Percentiles rank a stretch among this genome's conserved stretches.
These are phyloP conservation scores for Dicyema japonicum DNA, from an alignment of 1,140 invertebrate species.

Conservation along the genomic window DNA sequence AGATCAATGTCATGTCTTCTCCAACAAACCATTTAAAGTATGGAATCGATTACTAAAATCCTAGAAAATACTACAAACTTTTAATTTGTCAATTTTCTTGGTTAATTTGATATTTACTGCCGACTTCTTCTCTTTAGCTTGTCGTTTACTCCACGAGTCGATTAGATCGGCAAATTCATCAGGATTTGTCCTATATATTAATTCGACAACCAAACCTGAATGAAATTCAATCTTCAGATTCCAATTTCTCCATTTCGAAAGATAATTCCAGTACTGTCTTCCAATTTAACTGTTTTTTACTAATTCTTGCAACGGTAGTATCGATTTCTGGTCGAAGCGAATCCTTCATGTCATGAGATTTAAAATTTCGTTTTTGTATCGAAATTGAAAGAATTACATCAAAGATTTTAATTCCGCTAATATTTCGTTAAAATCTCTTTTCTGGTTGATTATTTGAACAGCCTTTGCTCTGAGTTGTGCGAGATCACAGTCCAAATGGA, in stretches of 20 bases:
- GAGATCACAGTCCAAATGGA: neutral
- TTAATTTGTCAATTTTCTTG: constrained; percentile 35
- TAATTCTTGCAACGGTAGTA: too few species aligned
- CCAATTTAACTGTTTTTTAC: too few species aligned
- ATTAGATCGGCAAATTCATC: neutral
- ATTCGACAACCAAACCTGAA: constrained; percentile 22
- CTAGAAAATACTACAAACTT: constrained; percentile 10
- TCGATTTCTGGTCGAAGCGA: too few species aligned
- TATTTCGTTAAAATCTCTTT: too few species aligned
- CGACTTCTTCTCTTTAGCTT: too few species aligned
- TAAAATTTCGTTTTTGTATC: too few species aligned
- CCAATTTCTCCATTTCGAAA: constrained; percentile 29
- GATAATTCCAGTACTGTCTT: constrained; percentile 34
- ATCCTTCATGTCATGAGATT: too few species aligned
- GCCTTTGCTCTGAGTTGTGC: too few species aligned
- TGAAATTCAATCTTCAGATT: constrained; percentile 47
- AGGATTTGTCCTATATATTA: neutral
- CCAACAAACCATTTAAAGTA: constrained; percentile 34
- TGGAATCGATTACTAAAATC: constrained; percentile 23
- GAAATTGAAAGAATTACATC: too few species aligned
- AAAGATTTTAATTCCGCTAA: too few species aligned
- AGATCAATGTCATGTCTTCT: constrained; percentile 64
- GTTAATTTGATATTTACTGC: constrained; percentile 33
- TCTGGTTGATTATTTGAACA: too few species aligned
- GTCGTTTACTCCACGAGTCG: too few species aligned